These are phyloP conservation scores for Lasioglossum zephyrum DNA, from an alignment of 2,888 invertebrate genomes.

Conservation along the genomic window DNA sequence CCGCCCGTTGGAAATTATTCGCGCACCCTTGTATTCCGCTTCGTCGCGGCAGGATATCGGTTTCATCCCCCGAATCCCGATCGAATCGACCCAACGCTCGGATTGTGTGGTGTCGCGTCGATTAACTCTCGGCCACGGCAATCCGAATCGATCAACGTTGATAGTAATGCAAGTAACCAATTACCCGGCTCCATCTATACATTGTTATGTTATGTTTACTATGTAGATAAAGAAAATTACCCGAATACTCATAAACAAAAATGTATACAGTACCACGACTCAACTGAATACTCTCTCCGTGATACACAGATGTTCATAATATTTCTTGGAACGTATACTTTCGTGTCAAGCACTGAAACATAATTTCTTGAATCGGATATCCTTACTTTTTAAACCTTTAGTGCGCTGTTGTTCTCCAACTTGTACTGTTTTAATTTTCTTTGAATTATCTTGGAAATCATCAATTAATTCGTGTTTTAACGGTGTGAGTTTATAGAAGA, in stretches of 20 bases:
- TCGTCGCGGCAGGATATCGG: constrained; percentile 36
- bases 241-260: background rate
- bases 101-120: background rate
- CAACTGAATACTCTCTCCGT: background rate
- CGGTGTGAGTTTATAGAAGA: too few relatives aligned
- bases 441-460: too few relatives aligned
- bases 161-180: background rate
- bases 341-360: background rate
- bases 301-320: background rate
- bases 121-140: constrained; percentile 20
- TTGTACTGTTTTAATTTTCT: too few relatives aligned
- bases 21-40: constrained; percentile 30
- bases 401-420: too few relatives aligned
- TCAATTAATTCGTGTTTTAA: too few relatives aligned
- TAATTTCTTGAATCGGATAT: too few relatives aligned
- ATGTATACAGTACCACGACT: too few relatives aligned
- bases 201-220: too few relatives aligned
- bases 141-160: background rate
- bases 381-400: too few relatives aligned
- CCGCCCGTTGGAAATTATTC: constrained; percentile 53
- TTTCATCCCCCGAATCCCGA: constrained; percentile 31
- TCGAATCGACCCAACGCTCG: background rate
- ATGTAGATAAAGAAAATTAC: background rate
- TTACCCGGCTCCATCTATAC: background rate
- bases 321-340: background rate